Conservation (phyloP, 1,140 invertebrate genomes). For the Halictus rubicundus region DNA sequence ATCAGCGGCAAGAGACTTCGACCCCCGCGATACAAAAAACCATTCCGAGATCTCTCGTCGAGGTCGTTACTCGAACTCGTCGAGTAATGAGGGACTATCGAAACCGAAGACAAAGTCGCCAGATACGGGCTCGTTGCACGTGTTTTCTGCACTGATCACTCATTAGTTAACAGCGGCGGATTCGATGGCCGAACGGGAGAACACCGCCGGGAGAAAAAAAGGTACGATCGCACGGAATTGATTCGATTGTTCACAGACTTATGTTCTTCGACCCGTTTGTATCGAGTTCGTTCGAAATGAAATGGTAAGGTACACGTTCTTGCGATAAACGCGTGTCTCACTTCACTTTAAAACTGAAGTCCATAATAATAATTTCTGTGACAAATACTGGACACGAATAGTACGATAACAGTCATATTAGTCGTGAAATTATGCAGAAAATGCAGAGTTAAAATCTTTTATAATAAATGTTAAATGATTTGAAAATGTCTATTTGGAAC, state of each 20-base stretch:
- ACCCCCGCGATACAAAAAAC: slow-evolving; percentile 59
- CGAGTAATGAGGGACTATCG: slow-evolving; percentile 64
- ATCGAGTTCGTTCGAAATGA: too few relatives aligned
- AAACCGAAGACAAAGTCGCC: slow-evolving; percentile 43
- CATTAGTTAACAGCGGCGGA: slow-evolving; percentile 37
- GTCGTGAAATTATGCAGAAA: too few relatives aligned
- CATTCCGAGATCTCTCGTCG: slow-evolving; percentile 50
- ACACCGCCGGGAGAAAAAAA: neutral
- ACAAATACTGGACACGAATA: too few relatives aligned
- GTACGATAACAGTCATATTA: too few relatives aligned
- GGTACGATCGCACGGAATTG: neutral
- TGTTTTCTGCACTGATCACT: slow-evolving; percentile 45
- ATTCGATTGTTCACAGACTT: slow-evolving; percentile 1
- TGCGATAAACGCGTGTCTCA: too few relatives aligned
- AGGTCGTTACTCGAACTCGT: slow-evolving; percentile 60
- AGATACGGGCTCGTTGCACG: slow-evolving; percentile 40
- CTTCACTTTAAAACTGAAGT: too few relatives aligned
- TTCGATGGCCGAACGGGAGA: neutral
- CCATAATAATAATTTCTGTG: too few relatives aligned
- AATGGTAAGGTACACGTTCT: too few relatives aligned
- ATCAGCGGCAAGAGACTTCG: slow-evolving; percentile 52
- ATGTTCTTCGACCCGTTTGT: neutral
- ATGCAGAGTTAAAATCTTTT: too few relatives aligned
- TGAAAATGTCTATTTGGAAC: too few relatives aligned
- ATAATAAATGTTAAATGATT: too few relatives aligned